These are phyloP conservation scores for Himantopus leucocephalus DNA, from an alignment of 2,113 vertebrate species.

Conservation along the genomic window DNA sequence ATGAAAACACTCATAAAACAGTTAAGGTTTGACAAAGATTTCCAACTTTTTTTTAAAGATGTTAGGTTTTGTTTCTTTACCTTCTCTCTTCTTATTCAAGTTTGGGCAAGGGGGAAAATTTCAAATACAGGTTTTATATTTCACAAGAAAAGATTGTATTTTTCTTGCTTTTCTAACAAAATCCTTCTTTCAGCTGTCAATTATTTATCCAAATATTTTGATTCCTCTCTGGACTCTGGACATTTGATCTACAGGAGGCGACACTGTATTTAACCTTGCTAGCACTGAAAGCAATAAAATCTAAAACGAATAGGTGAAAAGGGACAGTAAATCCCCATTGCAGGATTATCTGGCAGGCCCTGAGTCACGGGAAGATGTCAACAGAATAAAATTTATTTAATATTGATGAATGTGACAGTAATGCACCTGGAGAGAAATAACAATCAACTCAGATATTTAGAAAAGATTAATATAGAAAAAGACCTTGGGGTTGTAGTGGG, in stretches of 20 bases:
- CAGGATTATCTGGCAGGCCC: not conserved
- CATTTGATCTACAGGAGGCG: not conserved
- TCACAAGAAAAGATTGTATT: not conserved
- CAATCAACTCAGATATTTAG: slow-evolving; percentile 15
- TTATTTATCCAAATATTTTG: not conserved
- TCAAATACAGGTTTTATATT: not conserved
- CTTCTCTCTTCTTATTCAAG: not conserved
- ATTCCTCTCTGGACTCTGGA: not conserved
- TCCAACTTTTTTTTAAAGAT: not conserved
- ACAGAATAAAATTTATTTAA: slow-evolving; percentile 26
- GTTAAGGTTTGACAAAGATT: not conserved
- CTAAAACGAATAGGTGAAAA: not conserved
- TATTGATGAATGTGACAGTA: slow-evolving; percentile 22
- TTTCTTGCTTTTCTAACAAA: not conserved
- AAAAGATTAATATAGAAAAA: not conserved
- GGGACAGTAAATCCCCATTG: not conserved
- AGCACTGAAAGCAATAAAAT: not conserved
- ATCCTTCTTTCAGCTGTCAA: not conserved
- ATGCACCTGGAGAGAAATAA: not conserved
- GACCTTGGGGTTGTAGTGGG: not conserved
- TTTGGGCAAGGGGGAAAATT: not conserved
- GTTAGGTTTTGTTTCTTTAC: not conserved
- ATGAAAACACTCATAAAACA: not conserved
- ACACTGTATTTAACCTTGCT: not conserved
- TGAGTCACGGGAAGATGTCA: not conserved